Evolutionary conservation across 1,140 invertebrate genomes (phyloP).

Genomic region (Lethrus apterus): DNA sequence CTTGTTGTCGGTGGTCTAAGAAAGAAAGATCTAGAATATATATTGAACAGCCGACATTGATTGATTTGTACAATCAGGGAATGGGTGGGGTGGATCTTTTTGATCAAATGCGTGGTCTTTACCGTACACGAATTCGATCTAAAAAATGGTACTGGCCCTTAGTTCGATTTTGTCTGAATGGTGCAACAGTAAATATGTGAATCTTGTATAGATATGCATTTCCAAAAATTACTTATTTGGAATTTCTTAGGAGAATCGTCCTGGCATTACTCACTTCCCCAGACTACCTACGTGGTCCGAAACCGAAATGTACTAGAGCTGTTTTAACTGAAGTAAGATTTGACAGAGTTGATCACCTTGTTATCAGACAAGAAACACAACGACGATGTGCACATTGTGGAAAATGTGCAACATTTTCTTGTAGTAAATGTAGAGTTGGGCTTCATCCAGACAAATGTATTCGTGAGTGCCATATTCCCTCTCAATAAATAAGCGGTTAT

Average conservation of each 20-base stretch:
- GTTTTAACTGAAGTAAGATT: conserved; percentile 15
- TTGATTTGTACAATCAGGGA: conserved; percentile 4
- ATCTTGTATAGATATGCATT: conserved; percentile 11
- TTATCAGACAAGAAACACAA: conserved; percentile 10
- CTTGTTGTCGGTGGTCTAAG: conserved; percentile 12
- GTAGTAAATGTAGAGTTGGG: conserved; percentile 17
- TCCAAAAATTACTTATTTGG: conserved; percentile 2
- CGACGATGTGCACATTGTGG: conserved; percentile 15
- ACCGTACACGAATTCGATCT: conserved; percentile 6
- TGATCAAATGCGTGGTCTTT: conserved; percentile 8
- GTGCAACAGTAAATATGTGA: conserved; percentile 11
- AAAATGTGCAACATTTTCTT: conserved; percentile 16
- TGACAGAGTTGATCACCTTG: conserved; percentile 14
- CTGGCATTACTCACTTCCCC: conserved; percentile 12
- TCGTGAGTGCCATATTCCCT: no score
- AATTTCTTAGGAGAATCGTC: conserved; percentile 2
- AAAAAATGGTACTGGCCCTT: conserved; percentile 12
- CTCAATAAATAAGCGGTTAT: no score
- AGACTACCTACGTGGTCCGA: conserved; percentile 3
- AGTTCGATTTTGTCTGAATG: conserved; percentile 10
- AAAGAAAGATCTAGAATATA: conserved; percentile 14
- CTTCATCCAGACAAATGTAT: conserved; percentile 18
- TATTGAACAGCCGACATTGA: conserved; percentile 28
- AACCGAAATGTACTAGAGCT: conserved; percentile 8
- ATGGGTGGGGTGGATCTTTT: conserved; percentile 8